Evolutionary conservation across 2,797 vertebrate genomes (phyloP), one percentile per base, ranked within the genome.

Genomic region (Antrozous pallidus): DNA sequence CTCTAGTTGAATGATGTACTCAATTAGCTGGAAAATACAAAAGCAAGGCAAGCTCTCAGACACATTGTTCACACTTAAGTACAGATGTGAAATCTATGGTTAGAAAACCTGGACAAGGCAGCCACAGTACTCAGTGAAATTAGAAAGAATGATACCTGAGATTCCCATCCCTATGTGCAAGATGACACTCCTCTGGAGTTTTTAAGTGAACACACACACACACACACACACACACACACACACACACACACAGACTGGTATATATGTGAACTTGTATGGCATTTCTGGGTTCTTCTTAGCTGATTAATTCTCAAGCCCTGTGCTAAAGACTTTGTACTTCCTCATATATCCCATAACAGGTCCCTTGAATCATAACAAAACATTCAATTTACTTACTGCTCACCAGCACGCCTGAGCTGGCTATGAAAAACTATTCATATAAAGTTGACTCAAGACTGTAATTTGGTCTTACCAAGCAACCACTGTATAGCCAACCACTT

Each of bases 231-330:
- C 26, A 38, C 42, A 16, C 24, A 16, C 26, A 38, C 42, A 16
- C 24, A 73, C 18, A 67, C 20, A 24, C 24, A 10, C 24, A 16
- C 22, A 40, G 33, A 14, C 0, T 24, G 11, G 14, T n/a, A 33
- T 6, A 5, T 10, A 2, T 18, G 12, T 58, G 24, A 65, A 18
- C 8, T 18, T 3, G 5, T 22, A 2, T 1, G 9, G 2, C 20
- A 78, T 71, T 85, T 83, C 31, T 65, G 18, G 8, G 14, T 61
- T 79, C 31, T 85, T 49, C 22, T 83, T 54, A 47, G 9, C 4
- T 45, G 38, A 77, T 9, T 14, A 40, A 61, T 14, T 90, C 38
- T 56, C 20, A 92, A 74, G 8, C 51, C 33, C 20, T 92, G n/a
- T 82, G 31, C 18, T 71, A 78, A 20, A 77, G 11, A 38, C 4